Evolutionary conservation across 2,888 invertebrate species (phyloP).

Genomic region (Tenthredo amoena): DNA sequence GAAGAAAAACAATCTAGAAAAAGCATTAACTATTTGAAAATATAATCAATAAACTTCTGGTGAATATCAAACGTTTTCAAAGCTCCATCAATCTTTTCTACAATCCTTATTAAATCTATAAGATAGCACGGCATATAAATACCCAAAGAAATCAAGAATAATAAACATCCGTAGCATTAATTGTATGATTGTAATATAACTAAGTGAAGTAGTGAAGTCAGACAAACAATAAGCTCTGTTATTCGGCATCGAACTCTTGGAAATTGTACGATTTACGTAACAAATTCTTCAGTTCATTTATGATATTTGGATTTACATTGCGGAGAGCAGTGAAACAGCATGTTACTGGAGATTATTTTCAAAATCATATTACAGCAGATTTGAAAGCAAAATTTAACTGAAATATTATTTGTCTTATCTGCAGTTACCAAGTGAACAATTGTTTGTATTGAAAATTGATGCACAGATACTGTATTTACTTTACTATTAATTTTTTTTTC

Average conservation of each 20-base stretch:
- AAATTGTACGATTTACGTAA: neutral
- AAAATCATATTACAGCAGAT: neutral
- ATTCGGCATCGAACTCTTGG: neutral
- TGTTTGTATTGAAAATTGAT: neutral
- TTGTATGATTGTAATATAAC: constrained; percentile 17
- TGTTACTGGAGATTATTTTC: neutral
- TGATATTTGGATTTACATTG: neutral
- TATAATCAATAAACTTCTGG: neutral
- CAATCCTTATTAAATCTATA: constrained; percentile 5
- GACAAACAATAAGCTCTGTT: neutral
- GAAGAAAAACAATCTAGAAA: neutral
- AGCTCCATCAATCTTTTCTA: constrained; percentile 15
- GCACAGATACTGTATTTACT: neutral
- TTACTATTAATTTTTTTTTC: neutral
- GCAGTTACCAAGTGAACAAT: neutral
- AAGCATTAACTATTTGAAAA: neutral
- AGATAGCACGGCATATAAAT: constrained; percentile 1
- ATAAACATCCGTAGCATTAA: neutral
- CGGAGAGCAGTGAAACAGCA: neutral
- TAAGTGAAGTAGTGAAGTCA: constrained; percentile 3
- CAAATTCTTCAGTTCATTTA: neutral
- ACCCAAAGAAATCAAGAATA: neutral
- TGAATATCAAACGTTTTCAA: neutral
- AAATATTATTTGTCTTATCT: neutral
- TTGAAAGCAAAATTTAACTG: neutral